Conservation (phyloP, 2,113 vertebrate species). For the Gymnogyps californianus region DNA sequence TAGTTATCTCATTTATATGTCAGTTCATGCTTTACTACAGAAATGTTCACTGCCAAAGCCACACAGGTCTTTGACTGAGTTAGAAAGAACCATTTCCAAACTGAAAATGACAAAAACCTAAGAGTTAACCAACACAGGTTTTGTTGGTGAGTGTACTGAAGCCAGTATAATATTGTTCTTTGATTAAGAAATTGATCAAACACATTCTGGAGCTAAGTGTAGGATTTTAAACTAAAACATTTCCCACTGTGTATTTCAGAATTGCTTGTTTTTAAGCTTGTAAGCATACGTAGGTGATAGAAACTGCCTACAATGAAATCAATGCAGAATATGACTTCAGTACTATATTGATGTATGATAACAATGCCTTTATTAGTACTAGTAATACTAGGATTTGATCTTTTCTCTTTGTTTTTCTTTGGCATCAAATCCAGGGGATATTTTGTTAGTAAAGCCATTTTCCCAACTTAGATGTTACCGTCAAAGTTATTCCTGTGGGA, state of each 20-base stretch:
- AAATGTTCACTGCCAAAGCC: neutral
- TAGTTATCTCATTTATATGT: neutral
- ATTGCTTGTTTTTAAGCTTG: neutral
- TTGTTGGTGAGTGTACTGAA: neutral
- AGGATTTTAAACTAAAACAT: neutral
- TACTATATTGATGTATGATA: neutral
- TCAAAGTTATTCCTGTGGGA: neutral
- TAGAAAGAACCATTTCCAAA: neutral
- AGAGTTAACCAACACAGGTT: neutral
- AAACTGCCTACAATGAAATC: neutral
- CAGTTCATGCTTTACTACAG: neutral
- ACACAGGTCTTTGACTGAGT: neutral
- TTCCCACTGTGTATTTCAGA: neutral
- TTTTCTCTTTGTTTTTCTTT: neutral
- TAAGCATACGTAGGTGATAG: neutral
- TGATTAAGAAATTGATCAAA: neutral
- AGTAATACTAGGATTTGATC: neutral
- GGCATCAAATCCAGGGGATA: neutral
- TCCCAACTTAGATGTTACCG: neutral
- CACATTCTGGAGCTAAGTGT: neutral
- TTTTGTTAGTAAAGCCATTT: constrained; percentile 1
- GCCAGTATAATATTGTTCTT: neutral
- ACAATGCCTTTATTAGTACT: neutral
- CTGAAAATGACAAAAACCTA: neutral
- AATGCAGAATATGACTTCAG: neutral